phyloP scores from a whole-genome alignment of 2,888 invertebrate genomes.

The Drepanosiphum platanoidis region DNA sequence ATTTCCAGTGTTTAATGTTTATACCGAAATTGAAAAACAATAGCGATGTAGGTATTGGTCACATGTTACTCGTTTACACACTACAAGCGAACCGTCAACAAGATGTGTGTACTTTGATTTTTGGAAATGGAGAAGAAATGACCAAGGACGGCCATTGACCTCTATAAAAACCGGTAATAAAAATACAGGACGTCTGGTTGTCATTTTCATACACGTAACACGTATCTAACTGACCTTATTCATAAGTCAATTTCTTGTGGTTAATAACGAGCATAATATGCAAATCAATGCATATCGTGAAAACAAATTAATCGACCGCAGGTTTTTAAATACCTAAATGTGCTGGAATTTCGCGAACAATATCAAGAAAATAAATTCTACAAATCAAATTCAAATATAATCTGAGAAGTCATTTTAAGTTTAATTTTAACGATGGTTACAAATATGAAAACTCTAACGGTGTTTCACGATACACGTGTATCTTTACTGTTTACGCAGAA shows the following conservation, averaged over 20 bases:
- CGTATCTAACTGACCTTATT: slow-evolving; percentile 48
- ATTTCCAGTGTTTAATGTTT: background rate
- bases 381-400: background rate
- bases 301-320: slow-evolving; percentile 13
- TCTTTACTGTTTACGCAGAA: too few species aligned
- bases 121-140: slow-evolving; percentile 52
- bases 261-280: slow-evolving; percentile 25
- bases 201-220: slow-evolving; percentile 41
- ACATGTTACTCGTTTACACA: background rate
- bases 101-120: slow-evolving; percentile 12
- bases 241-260: slow-evolving; percentile 35
- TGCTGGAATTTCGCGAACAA: background rate
- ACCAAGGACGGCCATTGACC: slow-evolving; percentile 59
- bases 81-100: slow-evolving; percentile 2
- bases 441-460: background rate
- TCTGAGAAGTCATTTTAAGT: background rate
- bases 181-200: slow-evolving; percentile 49
- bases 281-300: slow-evolving; percentile 17
- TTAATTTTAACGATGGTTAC: background rate
- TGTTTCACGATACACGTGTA: background rate
- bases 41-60: background rate
- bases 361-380: background rate
- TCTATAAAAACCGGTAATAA: slow-evolving; percentile 54
- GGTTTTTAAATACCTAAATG: background rate
- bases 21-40: slow-evolving; percentile 14